Evolutionary conservation across 2,113 vertebrate genomes (phyloP).

Genomic region (Glareola pratincola): DNA sequence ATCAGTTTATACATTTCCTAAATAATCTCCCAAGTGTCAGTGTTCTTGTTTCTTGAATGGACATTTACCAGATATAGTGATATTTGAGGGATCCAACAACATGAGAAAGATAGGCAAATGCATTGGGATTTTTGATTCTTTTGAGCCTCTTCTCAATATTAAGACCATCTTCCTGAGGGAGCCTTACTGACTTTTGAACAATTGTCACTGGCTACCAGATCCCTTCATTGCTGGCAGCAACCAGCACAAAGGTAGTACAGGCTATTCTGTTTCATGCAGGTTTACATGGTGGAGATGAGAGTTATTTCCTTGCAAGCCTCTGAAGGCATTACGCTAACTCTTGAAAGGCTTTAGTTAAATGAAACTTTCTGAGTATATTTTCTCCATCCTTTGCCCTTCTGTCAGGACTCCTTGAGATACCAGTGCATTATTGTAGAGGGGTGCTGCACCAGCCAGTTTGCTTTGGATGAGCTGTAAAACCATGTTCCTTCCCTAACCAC

Average conservation of each 20-base stretch:
- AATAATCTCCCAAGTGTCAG: neutral
- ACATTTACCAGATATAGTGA: neutral
- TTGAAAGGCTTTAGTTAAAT: neutral
- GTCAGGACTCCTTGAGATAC: neutral
- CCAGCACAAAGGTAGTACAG: neutral
- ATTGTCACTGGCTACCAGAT: neutral
- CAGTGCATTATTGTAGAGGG: neutral
- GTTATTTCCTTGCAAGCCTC: neutral
- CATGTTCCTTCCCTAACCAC: neutral
- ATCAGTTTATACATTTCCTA: neutral
- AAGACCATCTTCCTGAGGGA: neutral
- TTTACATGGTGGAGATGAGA: neutral
- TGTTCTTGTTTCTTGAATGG: neutral
- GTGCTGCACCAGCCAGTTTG: neutral
- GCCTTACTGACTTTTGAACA: neutral
- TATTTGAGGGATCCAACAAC: neutral
- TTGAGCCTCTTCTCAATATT: rapidly evolving
- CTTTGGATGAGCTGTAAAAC: neutral
- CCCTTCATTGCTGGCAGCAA: neutral
- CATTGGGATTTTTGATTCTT: neutral
- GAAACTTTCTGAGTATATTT: rapidly evolving
- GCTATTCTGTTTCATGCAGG: neutral
- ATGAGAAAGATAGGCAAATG: neutral
- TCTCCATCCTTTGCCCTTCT: neutral
- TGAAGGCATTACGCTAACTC: neutral